phyloP scores from a whole-genome alignment of 2,113 vertebrate species.

The Actinemys pallida region DNA sequence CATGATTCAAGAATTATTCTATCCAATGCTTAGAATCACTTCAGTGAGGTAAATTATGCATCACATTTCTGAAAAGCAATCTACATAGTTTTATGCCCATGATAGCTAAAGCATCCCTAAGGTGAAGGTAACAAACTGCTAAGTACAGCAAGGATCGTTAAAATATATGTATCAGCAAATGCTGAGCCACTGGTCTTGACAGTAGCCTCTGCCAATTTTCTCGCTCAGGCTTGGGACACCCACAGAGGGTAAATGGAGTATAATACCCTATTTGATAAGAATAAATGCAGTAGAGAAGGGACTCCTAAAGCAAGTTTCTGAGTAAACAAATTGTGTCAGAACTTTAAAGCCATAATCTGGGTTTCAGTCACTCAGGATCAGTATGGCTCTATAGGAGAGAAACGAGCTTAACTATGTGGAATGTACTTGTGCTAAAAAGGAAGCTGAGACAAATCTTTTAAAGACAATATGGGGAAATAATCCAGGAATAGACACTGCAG shows the following conservation, averaged over 20 bases:
- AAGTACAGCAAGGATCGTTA: neutral
- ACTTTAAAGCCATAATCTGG: neutral
- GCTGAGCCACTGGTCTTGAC: neutral
- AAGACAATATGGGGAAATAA: neutral
- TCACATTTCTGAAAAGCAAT: neutral
- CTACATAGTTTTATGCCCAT: neutral
- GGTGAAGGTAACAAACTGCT: neutral
- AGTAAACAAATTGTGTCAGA: fast-evolving
- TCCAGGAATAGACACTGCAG: neutral
- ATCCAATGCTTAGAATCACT: neutral
- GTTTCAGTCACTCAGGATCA: neutral
- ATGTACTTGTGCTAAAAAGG: neutral
- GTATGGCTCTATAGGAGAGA: neutral
- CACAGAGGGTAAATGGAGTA: neutral
- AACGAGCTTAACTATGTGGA: neutral
- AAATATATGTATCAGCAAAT: neutral
- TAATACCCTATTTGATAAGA: neutral
- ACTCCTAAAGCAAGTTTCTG: neutral
- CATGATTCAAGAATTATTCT: neutral
- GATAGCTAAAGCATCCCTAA: neutral
- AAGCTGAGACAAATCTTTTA: neutral
- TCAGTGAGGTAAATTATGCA: neutral
- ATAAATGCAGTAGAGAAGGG: neutral
- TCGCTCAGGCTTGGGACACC: neutral
- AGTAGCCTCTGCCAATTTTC: neutral